A percentile compares a stretch with the other conserved stretches of the same genome.
Conservation (phyloP, 2,888 invertebrate species). For the Rhagophthalmus giganteus region DNA sequence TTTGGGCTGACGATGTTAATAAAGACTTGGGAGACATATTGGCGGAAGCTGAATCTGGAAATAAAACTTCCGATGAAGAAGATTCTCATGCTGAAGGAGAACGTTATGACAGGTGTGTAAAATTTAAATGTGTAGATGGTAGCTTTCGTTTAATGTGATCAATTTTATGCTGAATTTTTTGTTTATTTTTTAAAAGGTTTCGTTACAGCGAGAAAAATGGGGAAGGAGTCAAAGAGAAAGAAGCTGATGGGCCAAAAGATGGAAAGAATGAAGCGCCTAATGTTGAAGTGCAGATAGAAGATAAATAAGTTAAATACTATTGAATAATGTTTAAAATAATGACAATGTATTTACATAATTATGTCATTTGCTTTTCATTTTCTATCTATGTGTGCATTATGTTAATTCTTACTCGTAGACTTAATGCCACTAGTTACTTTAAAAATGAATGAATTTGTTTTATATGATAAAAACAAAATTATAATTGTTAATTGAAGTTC, state of each 20-base stretch:
- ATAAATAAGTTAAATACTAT: too few relatives aligned
- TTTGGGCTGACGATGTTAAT: conserved; percentile 77
- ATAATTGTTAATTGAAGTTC: too few relatives aligned
- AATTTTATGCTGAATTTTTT: conserved; percentile 5
- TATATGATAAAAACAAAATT: too few relatives aligned
- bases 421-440: too few relatives aligned
- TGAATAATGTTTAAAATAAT: too few relatives aligned
- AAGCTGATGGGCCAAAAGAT: too few relatives aligned
- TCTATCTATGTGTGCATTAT: too few relatives aligned
- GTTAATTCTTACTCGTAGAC: too few relatives aligned
- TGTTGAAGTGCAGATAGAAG: conserved; percentile 24
- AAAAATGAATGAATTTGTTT: too few relatives aligned
- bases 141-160: too few relatives aligned
- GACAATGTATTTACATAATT: too few relatives aligned
- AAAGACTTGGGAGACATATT: conserved; percentile 78
- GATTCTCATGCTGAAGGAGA: conserved; percentile 64
- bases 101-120: conserved; percentile 52
- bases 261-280: conserved; percentile 15
- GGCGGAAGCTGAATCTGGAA: conserved; percentile 65
- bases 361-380: too few relatives aligned
- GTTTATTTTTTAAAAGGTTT: conserved; percentile 42
- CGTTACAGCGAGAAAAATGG: conserved; percentile 51
- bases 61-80: conserved; percentile 67
- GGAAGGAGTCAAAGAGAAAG: conserved; percentile 40
- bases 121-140: conserved; percentile 2